A percentile compares a stretch with the other conserved stretches of the same genome.
phyloP scores from a whole-genome alignment of 2,888 invertebrate species.

The Megalurothrips usitatus region DNA sequence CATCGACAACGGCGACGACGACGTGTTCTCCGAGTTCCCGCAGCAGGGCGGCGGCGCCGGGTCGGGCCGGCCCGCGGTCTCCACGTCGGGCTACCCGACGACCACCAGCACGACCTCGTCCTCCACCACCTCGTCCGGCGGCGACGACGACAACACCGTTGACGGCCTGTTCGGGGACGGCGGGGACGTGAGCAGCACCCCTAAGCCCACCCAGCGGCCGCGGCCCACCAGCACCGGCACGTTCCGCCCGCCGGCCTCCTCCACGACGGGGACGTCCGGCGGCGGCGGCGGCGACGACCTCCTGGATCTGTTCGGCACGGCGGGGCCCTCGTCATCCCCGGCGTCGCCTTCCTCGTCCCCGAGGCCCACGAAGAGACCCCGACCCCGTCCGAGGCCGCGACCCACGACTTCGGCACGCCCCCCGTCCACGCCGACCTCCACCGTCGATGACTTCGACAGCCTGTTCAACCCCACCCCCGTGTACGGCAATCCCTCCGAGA shows the following conservation, averaged over 20 bases:
- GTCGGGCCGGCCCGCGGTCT: neutral
- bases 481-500: neutral
- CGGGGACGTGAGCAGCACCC: slow-evolving; percentile 21
- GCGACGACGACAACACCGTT: slow-evolving; percentile 17
- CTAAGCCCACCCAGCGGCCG: slow-evolving; percentile 28
- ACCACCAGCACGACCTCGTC: neutral
- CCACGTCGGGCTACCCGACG: neutral
- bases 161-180: slow-evolving; percentile 12
- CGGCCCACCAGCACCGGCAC: neutral
- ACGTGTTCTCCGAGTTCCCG: slow-evolving; percentile 31
- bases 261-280: slow-evolving; percentile 8
- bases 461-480: slow-evolving; percentile 14
- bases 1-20: slow-evolving; percentile 31
- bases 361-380: neutral
- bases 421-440: neutral
- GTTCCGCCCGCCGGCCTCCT: slow-evolving; percentile 1
- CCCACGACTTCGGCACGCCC: neutral
- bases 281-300: slow-evolving; percentile 32
- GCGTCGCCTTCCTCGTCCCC: neutral
- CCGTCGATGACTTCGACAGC: neutral
- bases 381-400: slow-evolving; percentile 17
- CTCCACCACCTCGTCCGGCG: neutral
- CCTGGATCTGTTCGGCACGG: slow-evolving; percentile 13
- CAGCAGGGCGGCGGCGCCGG: neutral
- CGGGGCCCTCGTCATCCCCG: neutral